Conservation (phyloP, 2,113 vertebrate species). For the Jacana jacana region DNA sequence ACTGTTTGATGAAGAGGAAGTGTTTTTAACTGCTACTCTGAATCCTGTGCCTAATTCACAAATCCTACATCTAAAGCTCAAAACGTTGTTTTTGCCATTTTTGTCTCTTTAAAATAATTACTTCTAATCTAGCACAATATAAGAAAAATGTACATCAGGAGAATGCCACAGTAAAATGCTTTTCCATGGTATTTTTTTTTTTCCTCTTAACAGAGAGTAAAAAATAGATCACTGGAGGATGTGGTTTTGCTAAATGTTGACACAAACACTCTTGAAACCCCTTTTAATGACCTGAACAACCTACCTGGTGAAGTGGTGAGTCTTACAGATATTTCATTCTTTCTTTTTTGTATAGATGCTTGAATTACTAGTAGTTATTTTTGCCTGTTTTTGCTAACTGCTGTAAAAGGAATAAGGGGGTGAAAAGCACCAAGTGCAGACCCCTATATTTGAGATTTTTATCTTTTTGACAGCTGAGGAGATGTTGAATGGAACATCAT, state of each 20-base stretch:
- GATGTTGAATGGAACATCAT: conserved; percentile 63
- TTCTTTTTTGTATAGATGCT: background rate
- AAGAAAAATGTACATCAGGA: background rate
- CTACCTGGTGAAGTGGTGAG: conserved; percentile 95
- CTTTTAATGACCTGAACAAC: conserved; percentile 90
- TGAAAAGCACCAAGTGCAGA: conserved; percentile 27
- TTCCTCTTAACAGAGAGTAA: conserved; percentile 81
- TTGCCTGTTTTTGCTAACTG: conserved; percentile 13
- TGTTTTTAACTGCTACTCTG: background rate
- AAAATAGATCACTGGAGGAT: conserved; percentile 90
- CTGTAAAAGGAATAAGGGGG: conserved; percentile 21
- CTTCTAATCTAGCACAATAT: background rate
- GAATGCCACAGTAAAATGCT: background rate
- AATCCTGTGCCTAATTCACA: background rate
- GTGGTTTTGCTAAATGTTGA: conserved; percentile 96
- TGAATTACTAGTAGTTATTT: conserved; percentile 13
- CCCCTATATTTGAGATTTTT: conserved; percentile 51
- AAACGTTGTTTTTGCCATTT: background rate
- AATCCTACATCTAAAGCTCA: background rate
- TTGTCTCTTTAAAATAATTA: background rate
- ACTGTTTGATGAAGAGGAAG: background rate
- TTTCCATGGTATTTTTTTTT: conserved; percentile 14
- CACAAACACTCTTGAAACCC: conserved; percentile 93
- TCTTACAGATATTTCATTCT: conserved; percentile 10
- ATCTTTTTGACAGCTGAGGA: conserved; percentile 63